phyloP scores from a whole-genome alignment of 2,113 vertebrate genomes.

The Eulemur macaco region DNA sequence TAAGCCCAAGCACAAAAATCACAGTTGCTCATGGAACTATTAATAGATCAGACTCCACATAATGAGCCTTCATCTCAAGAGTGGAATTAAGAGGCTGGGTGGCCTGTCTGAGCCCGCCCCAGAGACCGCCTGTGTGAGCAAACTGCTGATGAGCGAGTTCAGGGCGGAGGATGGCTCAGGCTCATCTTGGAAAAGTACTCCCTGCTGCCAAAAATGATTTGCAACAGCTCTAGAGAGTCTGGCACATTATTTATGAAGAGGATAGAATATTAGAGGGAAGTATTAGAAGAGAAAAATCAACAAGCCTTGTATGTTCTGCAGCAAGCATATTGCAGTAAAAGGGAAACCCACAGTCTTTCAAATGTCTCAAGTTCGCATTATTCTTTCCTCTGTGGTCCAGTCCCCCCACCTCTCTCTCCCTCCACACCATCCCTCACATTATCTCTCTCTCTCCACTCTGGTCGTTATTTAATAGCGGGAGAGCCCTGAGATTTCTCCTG shows the following conservation, averaged over 20 bases:
- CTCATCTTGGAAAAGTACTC: not conserved
- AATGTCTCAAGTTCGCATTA: not conserved
- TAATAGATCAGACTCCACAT: not conserved
- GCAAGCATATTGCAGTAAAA: not conserved
- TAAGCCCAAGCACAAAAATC: not conserved
- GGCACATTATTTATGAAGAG: not conserved
- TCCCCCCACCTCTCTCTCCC: too few species aligned
- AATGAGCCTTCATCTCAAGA: not conserved
- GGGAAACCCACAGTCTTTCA: not conserved
- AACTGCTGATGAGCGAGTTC: not conserved
- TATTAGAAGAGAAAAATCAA: not conserved
- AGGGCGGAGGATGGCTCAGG: not conserved
- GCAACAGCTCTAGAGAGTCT: not conserved
- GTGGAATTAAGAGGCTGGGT: not conserved
- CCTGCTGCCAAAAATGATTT: conserved; percentile 27
- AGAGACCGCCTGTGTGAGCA: not conserved
- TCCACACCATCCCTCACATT: too few species aligned
- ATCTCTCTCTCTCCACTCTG: not conserved
- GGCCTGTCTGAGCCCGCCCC: not conserved
- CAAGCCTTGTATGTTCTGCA: not conserved
- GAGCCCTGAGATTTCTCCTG: not conserved
- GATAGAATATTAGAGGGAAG: not conserved
- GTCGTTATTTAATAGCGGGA: not conserved
- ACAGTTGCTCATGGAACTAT: not conserved
- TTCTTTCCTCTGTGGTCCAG: not conserved